A percentile compares a stretch with the other conserved stretches of the same genome.
phyloP scores from a whole-genome alignment of 2,113 vertebrate species.

The Gasterosteus nipponicus region DNA sequence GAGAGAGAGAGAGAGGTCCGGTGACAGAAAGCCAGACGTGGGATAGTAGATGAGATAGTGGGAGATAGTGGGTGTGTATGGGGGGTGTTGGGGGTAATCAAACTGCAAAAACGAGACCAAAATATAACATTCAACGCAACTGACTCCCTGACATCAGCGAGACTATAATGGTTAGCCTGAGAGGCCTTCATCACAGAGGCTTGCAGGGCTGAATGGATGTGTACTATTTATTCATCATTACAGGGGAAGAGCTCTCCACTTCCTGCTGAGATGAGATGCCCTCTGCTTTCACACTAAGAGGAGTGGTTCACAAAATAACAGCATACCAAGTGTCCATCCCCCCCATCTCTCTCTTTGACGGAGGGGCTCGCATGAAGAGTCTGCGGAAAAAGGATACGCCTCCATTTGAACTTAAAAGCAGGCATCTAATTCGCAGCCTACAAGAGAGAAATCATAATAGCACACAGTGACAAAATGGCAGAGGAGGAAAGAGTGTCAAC shows the following conservation, averaged over 20 bases:
- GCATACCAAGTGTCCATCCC: slow-evolving; percentile 69
- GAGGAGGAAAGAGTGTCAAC: slow-evolving; percentile 54
- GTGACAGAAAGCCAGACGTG: background rate
- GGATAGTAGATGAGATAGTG: slow-evolving; percentile 52
- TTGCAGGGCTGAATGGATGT: slow-evolving; percentile 87
- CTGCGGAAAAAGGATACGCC: slow-evolving; percentile 65
- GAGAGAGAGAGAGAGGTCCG: background rate
- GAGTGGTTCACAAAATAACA: slow-evolving; percentile 81
- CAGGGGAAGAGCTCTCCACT: slow-evolving; percentile 72
- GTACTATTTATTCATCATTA: slow-evolving; percentile 85
- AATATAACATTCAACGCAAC: slow-evolving; percentile 81
- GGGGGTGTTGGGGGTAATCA: slow-evolving; percentile 59
- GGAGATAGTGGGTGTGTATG: slow-evolving; percentile 51
- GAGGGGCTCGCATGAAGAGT: slow-evolving; percentile 62
- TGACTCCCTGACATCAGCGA: slow-evolving; percentile 90
- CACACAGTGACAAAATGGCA: slow-evolving; percentile 50
- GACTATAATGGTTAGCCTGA: slow-evolving; percentile 89
- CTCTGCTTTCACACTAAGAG: slow-evolving; percentile 78
- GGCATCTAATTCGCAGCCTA: slow-evolving; percentile 61
- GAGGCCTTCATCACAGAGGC: slow-evolving; percentile 84
- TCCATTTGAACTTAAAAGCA: slow-evolving; percentile 79
- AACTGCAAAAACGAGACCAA: slow-evolving; percentile 64
- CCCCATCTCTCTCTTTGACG: slow-evolving; percentile 62
- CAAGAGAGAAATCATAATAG: slow-evolving; percentile 63
- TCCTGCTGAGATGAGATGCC: slow-evolving; percentile 81